These are phyloP conservation scores for Ophion costatus DNA, from an alignment of 2,888 invertebrate species.

Conservation along the genomic window DNA sequence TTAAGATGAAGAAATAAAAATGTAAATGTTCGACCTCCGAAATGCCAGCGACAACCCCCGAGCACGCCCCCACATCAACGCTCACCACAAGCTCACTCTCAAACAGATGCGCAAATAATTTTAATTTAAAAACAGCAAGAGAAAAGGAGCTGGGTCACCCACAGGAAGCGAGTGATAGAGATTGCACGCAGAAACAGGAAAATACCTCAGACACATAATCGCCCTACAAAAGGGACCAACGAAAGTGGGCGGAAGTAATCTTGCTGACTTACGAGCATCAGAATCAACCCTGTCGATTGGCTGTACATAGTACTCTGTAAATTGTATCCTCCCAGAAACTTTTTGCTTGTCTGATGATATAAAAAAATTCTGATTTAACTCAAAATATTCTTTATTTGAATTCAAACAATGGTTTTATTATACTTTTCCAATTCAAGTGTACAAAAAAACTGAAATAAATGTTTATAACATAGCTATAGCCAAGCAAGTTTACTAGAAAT, in stretches of 20 bases:
- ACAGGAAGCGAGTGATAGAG: not conserved
- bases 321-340: no score
- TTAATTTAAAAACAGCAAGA: not conserved
- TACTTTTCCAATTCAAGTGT: no score
- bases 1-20: not conserved
- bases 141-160: not conserved
- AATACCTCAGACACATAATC: no score
- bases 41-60: not conserved
- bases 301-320: no score
- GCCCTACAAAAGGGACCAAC: not conserved
- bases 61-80: not conserved
- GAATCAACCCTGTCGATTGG: no score
- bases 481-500: no score
- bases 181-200: not conserved
- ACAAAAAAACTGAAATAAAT: no score
- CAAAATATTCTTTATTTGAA: no score
- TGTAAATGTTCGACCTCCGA: not conserved
- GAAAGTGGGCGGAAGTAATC: not conserved
- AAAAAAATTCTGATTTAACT: no score
- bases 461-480: no score
- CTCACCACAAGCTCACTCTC: not conserved
- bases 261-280: not conserved
- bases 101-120: not conserved
- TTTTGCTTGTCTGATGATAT: no score
- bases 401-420: no score